These are phyloP conservation scores for Cavia porcellus DNA, from an alignment of 2,113 vertebrate genomes.

Conservation along the genomic window DNA sequence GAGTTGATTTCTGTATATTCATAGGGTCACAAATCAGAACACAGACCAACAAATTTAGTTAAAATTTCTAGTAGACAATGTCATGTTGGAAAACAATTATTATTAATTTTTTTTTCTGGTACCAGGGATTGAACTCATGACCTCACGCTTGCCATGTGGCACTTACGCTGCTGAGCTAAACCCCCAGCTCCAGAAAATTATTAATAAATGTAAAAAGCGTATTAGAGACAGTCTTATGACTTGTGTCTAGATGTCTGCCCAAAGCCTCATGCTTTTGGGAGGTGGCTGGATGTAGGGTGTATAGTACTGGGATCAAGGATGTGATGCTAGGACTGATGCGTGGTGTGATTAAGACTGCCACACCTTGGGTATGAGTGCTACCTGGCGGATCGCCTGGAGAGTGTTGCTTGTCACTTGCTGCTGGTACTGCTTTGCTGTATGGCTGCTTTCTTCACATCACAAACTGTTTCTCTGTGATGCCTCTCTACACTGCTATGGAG, in stretches of 20 bases:
- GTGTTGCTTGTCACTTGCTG: neutral
- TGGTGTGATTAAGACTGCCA: neutral
- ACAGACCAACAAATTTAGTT: neutral
- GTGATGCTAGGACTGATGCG: too few relatives aligned
- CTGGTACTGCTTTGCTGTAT: neutral
- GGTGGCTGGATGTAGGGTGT: neutral
- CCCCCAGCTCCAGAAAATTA: neutral
- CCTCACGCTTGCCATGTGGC: too few relatives aligned
- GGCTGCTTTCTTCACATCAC: neutral
- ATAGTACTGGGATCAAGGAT: neutral
- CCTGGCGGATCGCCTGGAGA: neutral
- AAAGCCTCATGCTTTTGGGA: neutral
- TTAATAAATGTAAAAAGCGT: neutral
- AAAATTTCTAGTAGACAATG: neutral
- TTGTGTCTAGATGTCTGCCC: neutral
- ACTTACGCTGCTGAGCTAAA: too few relatives aligned
- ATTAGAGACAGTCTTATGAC: neutral
- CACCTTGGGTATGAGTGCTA: neutral
- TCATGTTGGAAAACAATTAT: conserved; percentile 18
- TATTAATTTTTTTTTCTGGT: too few relatives aligned
- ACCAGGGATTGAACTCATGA: too few relatives aligned
- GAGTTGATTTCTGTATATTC: conserved; percentile 16
- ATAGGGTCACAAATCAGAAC: neutral
- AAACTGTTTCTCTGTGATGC: too few relatives aligned
- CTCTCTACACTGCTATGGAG: too few relatives aligned